Base-by-base conservation (phyloP, 2,888 invertebrate species). In the Dolomedes plantarius region DNA sequence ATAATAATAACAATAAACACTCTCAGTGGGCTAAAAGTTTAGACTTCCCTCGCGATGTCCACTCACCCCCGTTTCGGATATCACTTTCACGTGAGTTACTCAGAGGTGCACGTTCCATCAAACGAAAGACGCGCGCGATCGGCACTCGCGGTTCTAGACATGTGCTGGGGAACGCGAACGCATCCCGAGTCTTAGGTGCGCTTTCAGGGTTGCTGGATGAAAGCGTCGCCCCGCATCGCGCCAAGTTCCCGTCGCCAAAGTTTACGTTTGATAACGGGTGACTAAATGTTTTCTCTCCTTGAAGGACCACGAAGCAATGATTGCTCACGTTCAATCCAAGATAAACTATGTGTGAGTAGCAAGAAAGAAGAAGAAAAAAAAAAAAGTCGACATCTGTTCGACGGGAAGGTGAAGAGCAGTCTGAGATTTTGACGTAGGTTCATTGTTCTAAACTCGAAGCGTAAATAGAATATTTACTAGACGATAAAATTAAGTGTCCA, bases 31-130 rank as follows among this genome's bases (percentile, higher is more conserved):
- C 2, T 16, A 7, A 19, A 67, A 32, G 32, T 32, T 31, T 31
- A 9, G 13, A 32, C 36, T 39, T 71, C 16, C 19, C 41, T 64
- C 27, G 27, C 11, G 28, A 39, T 68, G 76, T 76, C 71, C 76
- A 82, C 82, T 82, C 82, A 82, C 82, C 82, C 82, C 82, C 75
- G 82, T 64, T 32, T 65, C n/a, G 46, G 71, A 82, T 71, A 71
- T 76, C 28, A 50, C 64, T 50, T 27, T 72, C 41, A 71, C 76
- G 82, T 82, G 82, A 82, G 68, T 36, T 69, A 50, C 32, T 80
- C 65, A 46, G 56, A 71, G 56, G 41, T 5, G 62, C 65, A 6
- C 28, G 7, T 82, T 72, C 82, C 82, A 65, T 76, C 65, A 65
- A 76, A 13, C 13, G 41, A 31, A n/a, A n/a, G 27, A 23, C 56